Evolutionary conservation across 2,113 vertebrate species (phyloP), one percentile per base, ranked within the genome.

Genomic region (Scomber scombrus): DNA sequence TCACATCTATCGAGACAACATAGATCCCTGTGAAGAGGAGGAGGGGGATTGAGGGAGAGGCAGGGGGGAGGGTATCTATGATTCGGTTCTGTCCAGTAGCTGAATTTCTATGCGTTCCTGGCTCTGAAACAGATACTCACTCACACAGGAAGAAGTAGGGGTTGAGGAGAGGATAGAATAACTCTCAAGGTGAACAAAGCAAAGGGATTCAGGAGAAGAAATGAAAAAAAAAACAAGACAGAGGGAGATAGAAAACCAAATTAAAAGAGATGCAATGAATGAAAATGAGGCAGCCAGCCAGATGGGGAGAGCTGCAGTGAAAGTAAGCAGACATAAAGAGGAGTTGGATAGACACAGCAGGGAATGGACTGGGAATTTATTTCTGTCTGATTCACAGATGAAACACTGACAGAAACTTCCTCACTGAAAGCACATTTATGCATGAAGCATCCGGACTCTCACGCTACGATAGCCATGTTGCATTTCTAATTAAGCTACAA

Each of bases 41-140:
- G 71, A 52, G 56, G 45, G 13, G 50, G 68, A 34, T n/a, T 26
- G 62, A 49, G 55, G 51, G 55, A 23, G 64, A 23, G 31, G 57
- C 4, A 15, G 55, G 52, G 49, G 23, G 49, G 34, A 4, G 55
- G 62, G n/a, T 43, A 46, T 61, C 65, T 78, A 64, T 75, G 83
- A 46, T 85, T 84, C 70, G 21, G 54, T 82, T 87, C 82, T 82
- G 68, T 84, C 76, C 84, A 91, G 74, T 57, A 34, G 77, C 86
- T 73, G 81, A 51, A 83, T 75, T 76, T 75, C 55, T 75, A 23
- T 58, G 71, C 52, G 68, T 81, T 81, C 84, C 74, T 82, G 82
- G 51, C 82, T 83, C 29, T 89, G 86, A 86, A 91, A 91, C 71
- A 51, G 85, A 93, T 89, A 84, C 65, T 80, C 69, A 83, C 23